Percentiles rank a stretch among this genome's conserved stretches.
These are phyloP conservation scores for Nephrotoma guestfalica DNA, from an alignment of 2,888 invertebrate species.

Conservation along the genomic window DNA sequence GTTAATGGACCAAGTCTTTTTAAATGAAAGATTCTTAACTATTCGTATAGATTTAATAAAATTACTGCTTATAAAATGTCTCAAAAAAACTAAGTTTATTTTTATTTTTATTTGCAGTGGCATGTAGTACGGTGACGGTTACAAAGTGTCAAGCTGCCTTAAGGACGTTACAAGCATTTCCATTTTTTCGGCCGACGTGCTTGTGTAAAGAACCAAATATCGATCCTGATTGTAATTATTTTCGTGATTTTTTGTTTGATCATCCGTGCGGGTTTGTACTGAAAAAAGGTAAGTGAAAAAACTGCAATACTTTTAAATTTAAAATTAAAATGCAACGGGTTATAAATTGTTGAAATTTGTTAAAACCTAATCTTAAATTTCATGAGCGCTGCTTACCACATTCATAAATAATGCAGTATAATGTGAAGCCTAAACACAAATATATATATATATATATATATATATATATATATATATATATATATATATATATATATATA, in stretches of 20 bases:
- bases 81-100: neutral
- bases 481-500: too few relatives aligned
- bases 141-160: constrained; percentile 87
- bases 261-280: constrained; percentile 84
- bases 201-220: constrained; percentile 81
- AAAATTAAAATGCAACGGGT: too few relatives aligned
- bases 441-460: too few relatives aligned
- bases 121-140: constrained; percentile 84
- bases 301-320: too few relatives aligned
- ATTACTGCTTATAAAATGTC: neutral
- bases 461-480: too few relatives aligned
- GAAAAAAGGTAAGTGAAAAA: constrained; percentile 59
- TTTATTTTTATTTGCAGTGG: constrained; percentile 51
- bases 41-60: neutral
- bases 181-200: constrained; percentile 87
- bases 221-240: constrained; percentile 84
- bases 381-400: too few relatives aligned
- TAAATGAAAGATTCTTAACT: neutral
- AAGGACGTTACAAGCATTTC: constrained; percentile 76
- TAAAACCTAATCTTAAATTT: too few relatives aligned
- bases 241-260: constrained; percentile 84
- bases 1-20: neutral
- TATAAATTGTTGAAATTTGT: too few relatives aligned
- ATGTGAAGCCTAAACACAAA: too few relatives aligned
- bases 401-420: too few relatives aligned